Percentiles rank a stretch among this genome's conserved stretches.
Evolutionary conservation across 2,113 vertebrate species (phyloP).

Genomic region (Strigops habroptila): DNA sequence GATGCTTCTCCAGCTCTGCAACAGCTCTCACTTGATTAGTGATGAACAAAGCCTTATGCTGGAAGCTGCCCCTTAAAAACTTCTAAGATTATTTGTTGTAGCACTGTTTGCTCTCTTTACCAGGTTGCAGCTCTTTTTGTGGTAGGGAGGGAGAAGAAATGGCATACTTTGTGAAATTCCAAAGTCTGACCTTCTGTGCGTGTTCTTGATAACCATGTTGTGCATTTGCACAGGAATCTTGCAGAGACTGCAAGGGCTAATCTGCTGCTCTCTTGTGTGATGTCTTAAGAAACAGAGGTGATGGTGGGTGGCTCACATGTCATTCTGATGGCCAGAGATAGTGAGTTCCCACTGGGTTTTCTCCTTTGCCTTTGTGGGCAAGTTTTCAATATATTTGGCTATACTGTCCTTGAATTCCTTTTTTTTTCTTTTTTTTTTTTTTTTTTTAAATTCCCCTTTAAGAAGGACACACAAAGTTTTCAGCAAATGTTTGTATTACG

Average conservation of each 20-base stretch:
- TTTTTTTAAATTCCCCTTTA: neutral
- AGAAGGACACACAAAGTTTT: neutral
- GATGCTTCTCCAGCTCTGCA: neutral
- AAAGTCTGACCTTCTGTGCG: neutral
- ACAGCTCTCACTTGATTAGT: neutral
- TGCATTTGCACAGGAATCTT: neutral
- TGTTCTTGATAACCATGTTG: accelerated
- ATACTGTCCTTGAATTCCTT: neutral
- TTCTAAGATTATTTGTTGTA: neutral
- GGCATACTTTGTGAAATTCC: neutral
- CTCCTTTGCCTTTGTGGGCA: neutral
- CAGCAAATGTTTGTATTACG: neutral
- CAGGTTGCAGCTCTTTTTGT: neutral
- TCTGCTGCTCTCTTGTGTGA: neutral
- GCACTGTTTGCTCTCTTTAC: neutral
- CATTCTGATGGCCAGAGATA: neutral
- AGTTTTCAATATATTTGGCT: neutral
- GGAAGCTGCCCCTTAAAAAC: neutral
- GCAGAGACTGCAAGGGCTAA: neutral
- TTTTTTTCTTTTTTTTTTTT: neutral
- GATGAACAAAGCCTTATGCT: neutral
- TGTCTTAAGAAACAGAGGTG: neutral
- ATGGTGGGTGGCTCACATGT: neutral
- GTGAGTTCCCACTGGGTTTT: neutral
- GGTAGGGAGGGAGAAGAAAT: neutral